Evolutionary conservation across 2,888 invertebrate species (phyloP).

Genomic region (Margaritifera margaritifera): DNA sequence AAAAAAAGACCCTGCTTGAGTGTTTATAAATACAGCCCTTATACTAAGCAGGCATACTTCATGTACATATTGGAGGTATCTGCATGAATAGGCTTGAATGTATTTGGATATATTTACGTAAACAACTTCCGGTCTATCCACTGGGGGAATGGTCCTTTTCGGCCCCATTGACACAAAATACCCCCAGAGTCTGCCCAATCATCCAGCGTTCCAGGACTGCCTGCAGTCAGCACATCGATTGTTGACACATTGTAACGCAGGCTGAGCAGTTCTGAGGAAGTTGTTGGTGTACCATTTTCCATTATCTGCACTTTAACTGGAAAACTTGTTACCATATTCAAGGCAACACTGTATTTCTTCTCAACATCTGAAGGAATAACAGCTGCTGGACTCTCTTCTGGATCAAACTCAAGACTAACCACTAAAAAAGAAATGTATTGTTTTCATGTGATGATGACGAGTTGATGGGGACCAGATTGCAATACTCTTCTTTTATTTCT

Average conservation of each 20-base stretch:
- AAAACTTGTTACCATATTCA: conserved; percentile 12
- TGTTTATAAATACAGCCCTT: too few species aligned
- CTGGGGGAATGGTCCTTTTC: conserved; percentile 6
- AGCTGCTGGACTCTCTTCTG: conserved; percentile 1
- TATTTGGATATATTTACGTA: conserved; percentile 2
- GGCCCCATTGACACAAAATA: conserved; percentile 13
- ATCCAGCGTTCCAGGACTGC: conserved; percentile 2
- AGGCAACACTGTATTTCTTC: conserved; percentile 15
- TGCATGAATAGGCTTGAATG: too few species aligned
- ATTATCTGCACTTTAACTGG: conserved; percentile 8
- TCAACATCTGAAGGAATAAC: conserved; percentile 11
- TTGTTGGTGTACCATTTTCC: background rate
- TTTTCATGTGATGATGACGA: too few species aligned
- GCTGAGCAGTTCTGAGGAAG: background rate
- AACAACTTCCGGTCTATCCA: conserved; percentile 8
- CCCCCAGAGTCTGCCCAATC: conserved; percentile 13
- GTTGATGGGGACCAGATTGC: too few species aligned
- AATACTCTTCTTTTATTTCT: too few species aligned
- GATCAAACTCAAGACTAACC: too few species aligned
- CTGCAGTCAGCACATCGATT: conserved; percentile 4
- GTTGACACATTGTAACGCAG: background rate
- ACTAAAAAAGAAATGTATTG: too few species aligned
- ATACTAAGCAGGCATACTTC: too few species aligned
- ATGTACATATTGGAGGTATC: too few species aligned
- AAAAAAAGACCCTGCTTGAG: too few species aligned